These are phyloP conservation scores for Epistrophe eligans DNA, from an alignment of 2,888 invertebrate genomes.

Conservation along the genomic window DNA sequence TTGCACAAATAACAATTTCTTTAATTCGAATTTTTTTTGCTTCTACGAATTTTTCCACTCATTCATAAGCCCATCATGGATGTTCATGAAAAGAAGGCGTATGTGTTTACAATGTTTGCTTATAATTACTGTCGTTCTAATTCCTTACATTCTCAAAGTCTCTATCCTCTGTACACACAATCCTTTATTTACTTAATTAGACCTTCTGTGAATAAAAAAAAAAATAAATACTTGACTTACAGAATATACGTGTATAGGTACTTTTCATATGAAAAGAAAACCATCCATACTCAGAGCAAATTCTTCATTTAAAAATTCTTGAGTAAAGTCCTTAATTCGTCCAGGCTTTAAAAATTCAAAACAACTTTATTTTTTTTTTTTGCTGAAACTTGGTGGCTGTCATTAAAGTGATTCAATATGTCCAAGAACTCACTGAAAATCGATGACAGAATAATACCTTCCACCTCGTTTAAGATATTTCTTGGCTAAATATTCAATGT, in stretches of 20 bases:
- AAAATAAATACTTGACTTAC: neutral
- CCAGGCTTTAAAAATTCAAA: too few relatives aligned
- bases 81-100: neutral
- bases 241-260: neutral
- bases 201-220: neutral
- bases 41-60: slow-evolving; percentile 1
- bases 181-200: slow-evolving; percentile 28
- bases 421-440: neutral
- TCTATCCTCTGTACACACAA: neutral
- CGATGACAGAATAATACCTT: neutral
- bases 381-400: neutral
- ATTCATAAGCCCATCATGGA: neutral
- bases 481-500: neutral
- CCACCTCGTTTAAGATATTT: neutral
- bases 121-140: slow-evolving; percentile 28
- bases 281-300: neutral
- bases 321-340: too few relatives aligned
- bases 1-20: neutral
- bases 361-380: too few relatives aligned
- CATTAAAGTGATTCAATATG: neutral
- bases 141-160: neutral
- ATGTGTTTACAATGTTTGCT: slow-evolving; percentile 1
- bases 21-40: neutral
- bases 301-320: neutral
- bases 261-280: neutral